Base-by-base conservation (phyloP, 2,113 vertebrate genomes). In the Hoplias malabaricus region DNA sequence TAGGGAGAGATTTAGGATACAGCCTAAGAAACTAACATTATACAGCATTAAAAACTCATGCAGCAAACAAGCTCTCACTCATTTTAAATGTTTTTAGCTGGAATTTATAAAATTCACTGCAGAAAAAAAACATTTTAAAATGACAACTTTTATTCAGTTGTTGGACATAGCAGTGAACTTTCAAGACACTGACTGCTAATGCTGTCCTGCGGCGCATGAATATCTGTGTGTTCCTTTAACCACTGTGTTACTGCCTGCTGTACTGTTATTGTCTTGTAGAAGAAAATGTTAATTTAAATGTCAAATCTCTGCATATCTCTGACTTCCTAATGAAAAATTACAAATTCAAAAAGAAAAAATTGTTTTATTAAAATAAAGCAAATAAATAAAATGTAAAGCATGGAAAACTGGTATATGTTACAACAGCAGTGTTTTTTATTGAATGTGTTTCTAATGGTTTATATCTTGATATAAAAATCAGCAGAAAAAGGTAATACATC, bases 121-220 rank as follows among this genome's bases (percentile, higher is more conserved):
- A n/a, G n/a, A n/a, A n/a, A n/a, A n/a, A n/a, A n/a, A n/a, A n/a
- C n/a, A n/a, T n/a, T n/a, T n/a, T n/a, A n/a, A n/a, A n/a, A n/a
- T n/a, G n/a, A n/a, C n/a, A n/a, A n/a, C n/a, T n/a, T 9, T 33
- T 33, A 59, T 59, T 33, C 8, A 31, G 16, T 23, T 27, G 10
- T 8, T 31, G 14, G 61, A 31, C n/a, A 42, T 34, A 50, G 50
- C 61, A 59, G 33, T 56, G 23, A 10, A 1, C 40, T 40, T 77
- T 25, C 12, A 40, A 56, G 19, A 61, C 4, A 34, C 40, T 69
- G 33, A 42, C 46, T 46, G 57, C 56, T 62, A 4, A 36, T 23
- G 25, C 59, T 72, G 43, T 14, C 13, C 48, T 19, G 33, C 46
- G 50, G 11, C 70, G 33, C 42, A 69, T 74, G 66, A 75, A 34